These are phyloP conservation scores for Synergus laeviventris DNA, from an alignment of 2,888 invertebrate genomes.

Conservation along the genomic window DNA sequence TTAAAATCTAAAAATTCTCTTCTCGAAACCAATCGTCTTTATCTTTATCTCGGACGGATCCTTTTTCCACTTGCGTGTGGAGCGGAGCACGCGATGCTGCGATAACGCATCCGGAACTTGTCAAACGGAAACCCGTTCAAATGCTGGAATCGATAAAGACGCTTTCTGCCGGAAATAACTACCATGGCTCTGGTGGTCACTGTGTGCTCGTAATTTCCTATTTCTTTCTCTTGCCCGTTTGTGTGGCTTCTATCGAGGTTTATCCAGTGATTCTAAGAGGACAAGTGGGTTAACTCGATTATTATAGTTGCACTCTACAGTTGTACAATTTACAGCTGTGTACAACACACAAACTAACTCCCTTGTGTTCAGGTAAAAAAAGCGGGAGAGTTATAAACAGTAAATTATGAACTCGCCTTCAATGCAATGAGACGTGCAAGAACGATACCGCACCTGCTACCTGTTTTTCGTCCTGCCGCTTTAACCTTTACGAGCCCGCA, in stretches of 20 bases:
- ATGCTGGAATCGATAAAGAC: constrained; percentile 26
- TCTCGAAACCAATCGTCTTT: constrained; percentile 30
- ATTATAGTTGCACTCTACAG: constrained; percentile 20
- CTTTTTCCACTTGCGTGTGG: constrained; percentile 18
- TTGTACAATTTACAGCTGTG: not conserved
- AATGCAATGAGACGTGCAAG: constrained; percentile 13
- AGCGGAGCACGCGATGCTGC: constrained; percentile 18
- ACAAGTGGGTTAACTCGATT: constrained; percentile 33
- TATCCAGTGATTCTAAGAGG: not conserved
- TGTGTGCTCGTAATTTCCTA: constrained; percentile 5
- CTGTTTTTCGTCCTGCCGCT: constrained; percentile 35
- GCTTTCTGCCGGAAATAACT: constrained; percentile 35
- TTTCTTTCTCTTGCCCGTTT: constrained; percentile 8
- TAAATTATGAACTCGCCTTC: constrained; percentile 24
- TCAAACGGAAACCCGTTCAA: constrained; percentile 23
- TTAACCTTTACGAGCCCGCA: constrained; percentile 34
- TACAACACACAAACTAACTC: not conserved
- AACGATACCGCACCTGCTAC: constrained; percentile 36
- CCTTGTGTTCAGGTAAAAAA: not conserved
- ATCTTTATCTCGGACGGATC: constrained; percentile 6
- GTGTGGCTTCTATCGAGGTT: not conserved
- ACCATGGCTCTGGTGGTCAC: constrained; percentile 25
- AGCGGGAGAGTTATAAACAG: not conserved
- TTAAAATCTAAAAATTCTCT: constrained; percentile 9
- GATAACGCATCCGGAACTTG: constrained; percentile 35